Conservation (phyloP, 2,797 vertebrate species). For the Notolepis coatsorum region DNA sequence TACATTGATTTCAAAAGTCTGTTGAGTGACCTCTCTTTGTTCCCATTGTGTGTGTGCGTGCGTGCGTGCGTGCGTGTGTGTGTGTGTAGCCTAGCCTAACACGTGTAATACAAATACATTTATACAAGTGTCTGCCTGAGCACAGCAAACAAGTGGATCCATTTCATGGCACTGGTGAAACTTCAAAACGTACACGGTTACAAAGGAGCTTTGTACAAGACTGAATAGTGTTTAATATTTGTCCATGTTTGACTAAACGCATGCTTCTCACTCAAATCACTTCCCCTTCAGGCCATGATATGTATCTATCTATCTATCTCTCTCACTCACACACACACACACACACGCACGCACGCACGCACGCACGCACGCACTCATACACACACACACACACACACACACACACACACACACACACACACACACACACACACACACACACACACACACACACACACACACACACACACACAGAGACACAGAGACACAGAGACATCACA, state of each 20-base stretch:
- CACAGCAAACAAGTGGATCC: slow-evolving; percentile 13
- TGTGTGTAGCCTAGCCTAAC: slow-evolving; percentile 27
- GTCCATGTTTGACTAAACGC: slow-evolving; percentile 19
- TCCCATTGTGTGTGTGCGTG: too few relatives aligned
- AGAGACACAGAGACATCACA: background rate
- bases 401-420: too few relatives aligned
- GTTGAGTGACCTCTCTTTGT: too few relatives aligned
- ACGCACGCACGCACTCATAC: background rate
- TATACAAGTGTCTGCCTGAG: slow-evolving; percentile 5
- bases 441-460: background rate
- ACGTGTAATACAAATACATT: slow-evolving; percentile 31
- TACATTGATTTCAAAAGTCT: too few relatives aligned
- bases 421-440: background rate
- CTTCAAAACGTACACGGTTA: slow-evolving; percentile 30
- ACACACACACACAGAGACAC: slow-evolving; percentile 12
- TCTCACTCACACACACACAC: background rate
- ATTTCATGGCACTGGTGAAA: slow-evolving; percentile 23
- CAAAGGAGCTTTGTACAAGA: slow-evolving; percentile 36
- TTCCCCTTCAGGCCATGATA: slow-evolving; percentile 21
- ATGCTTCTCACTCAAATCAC: slow-evolving; percentile 18
- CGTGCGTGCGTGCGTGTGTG: too few relatives aligned
- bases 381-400: too few relatives aligned
- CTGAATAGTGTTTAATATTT: slow-evolving; percentile 14
- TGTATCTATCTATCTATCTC: too few relatives aligned
- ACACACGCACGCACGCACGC: slow-evolving; percentile 14